Conservation (phyloP, 53 echinoderm and acorn worm genomes). For the Pentamera pediparva region DNA sequence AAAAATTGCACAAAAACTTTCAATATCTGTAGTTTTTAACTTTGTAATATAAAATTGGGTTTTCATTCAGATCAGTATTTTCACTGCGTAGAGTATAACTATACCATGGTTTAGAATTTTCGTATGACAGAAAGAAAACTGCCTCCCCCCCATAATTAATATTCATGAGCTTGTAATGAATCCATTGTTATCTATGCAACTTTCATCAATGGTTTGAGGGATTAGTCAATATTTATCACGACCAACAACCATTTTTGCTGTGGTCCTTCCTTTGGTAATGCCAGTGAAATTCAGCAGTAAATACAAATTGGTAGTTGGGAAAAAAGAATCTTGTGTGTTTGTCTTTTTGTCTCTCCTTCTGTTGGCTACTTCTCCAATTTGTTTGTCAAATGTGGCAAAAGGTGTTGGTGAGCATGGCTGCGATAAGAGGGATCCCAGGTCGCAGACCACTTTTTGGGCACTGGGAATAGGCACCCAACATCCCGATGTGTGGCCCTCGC, state of each 20-base stretch:
- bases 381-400: too few relatives aligned
- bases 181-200: background rate
- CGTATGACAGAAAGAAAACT: too few relatives aligned
- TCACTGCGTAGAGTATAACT: too few relatives aligned
- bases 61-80: background rate
- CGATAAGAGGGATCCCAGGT: too few relatives aligned
- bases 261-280: slow-evolving; percentile 7
- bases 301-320: slow-evolving; percentile 30
- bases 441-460: too few relatives aligned
- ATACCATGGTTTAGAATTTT: too few relatives aligned
- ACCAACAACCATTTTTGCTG: background rate
- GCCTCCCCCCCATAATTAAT: too few relatives aligned
- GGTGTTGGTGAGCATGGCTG: too few relatives aligned
- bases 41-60: background rate
- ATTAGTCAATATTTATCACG: background rate
- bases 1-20: too few relatives aligned
- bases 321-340: background rate
- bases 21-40: background rate
- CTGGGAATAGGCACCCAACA: too few relatives aligned
- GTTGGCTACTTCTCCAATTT: background rate
- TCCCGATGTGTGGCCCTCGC: too few relatives aligned
- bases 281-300: slow-evolving; percentile 9
- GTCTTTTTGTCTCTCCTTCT: background rate
- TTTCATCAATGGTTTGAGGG: background rate
- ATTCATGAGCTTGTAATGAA: background rate